Base-by-base conservation (phyloP, 2,888 invertebrate species). In the Torymus tubicola region DNA sequence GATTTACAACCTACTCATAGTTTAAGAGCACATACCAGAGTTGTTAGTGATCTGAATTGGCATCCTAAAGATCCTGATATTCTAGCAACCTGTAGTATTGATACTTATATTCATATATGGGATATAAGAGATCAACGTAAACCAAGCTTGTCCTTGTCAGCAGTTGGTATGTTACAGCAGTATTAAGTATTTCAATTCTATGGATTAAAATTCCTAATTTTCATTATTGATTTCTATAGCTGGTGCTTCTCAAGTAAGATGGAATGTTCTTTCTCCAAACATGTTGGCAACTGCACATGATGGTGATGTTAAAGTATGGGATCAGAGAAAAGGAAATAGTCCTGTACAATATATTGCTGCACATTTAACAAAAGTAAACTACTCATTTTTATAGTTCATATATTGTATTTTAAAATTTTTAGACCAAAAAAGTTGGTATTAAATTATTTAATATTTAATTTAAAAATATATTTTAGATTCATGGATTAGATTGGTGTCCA, bases 291-390 rank as follows among this genome's bases (percentile, higher is more conserved):
- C 98, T 64, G 96, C 98, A 4, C 98, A 99, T 90, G 98, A 98
- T 89, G 98, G 98, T 2, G 98, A 98, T 91, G 94, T 99, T 3
- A 95, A 98, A 90, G 94, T 99, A 84, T 99, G 98, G 98, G 99
- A 99, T 90, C 96, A 96, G 85, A 93, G 98, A 83, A 98, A 98
- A 92, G 94, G 95, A 82, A 94, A 95, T 69, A 93, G 95, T 73
- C 98, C 98, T 0, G 93, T 97, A 2, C 96, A 97, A 88, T 98
- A 98, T 86, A 97, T 99, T 85, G 96, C 98, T 31, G 98, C 98
- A 3, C 98, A 99, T 92, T 92, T 97, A 81, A 93, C 94, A 64
- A 94, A 92, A 90, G 92, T 92, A 85, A 84, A 42, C 42, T 42
- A 42, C 8, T 42, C 5, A 50, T 14, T 53, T 74, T 10, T 10